Percentiles rank a stretch among this genome's conserved stretches.
These are phyloP conservation scores for Coryphaenoides rupestris DNA, from an alignment of 2,113 vertebrate species.

Conservation along the genomic window DNA sequence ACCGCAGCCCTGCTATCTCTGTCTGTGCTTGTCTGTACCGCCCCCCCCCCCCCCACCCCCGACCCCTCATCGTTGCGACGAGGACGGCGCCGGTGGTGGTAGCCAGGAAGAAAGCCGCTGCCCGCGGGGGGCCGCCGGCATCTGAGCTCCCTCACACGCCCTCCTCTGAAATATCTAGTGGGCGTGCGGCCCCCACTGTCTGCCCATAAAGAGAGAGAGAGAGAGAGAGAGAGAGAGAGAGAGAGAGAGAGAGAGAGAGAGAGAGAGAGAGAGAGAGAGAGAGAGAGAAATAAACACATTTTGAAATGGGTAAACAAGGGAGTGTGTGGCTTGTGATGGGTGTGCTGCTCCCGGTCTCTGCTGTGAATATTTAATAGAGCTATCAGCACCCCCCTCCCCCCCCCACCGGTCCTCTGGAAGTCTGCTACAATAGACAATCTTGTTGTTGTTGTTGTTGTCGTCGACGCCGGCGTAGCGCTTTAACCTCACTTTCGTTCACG, in stretches of 20 bases:
- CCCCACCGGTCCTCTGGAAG: conserved; percentile 26
- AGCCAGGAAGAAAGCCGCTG: conserved; percentile 41
- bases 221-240: too few species aligned
- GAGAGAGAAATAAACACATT: conserved; percentile 64
- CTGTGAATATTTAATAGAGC: conserved; percentile 65
- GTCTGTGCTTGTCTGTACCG: background rate
- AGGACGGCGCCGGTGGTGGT: too few species aligned
- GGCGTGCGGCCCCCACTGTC: conserved; percentile 48
- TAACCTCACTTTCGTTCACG: too few species aligned
- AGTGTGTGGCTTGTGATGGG: conserved; percentile 62
- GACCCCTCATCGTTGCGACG: too few species aligned
- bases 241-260: background rate
- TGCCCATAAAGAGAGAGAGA: conserved; percentile 17
- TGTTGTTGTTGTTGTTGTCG: too few species aligned
- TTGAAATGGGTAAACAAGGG: conserved; percentile 65
- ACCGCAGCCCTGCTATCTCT: conserved; percentile 6
- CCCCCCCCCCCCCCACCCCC: too few species aligned
- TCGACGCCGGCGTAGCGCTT: too few species aligned
- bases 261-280: conserved; percentile 41
- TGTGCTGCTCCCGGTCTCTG: conserved; percentile 44
- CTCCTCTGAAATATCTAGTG: conserved; percentile 36
- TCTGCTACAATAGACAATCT: conserved; percentile 34
- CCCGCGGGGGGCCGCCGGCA: conserved; percentile 45
- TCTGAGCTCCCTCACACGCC: conserved; percentile 20
- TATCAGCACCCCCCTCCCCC: conserved; percentile 41